Conservation (phyloP, 2,113 vertebrate genomes). For the Leucopsar rothschildi region DNA sequence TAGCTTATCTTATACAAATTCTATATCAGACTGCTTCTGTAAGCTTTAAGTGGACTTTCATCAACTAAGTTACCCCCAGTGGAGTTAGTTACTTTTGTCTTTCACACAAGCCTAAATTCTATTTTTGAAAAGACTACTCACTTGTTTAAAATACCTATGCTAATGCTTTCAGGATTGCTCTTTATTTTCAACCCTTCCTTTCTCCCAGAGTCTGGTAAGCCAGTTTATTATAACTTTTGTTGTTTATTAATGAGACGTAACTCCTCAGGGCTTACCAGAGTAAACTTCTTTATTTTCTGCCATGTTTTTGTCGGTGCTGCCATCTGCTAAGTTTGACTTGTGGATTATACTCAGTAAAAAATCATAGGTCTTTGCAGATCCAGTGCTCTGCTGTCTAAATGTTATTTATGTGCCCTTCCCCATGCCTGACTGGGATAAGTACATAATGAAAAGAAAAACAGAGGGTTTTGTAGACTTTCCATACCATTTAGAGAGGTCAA, state of each 20-base stretch:
- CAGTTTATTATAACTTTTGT: not conserved
- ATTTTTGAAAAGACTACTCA: not conserved
- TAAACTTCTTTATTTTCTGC: not conserved
- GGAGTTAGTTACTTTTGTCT: constrained; percentile 8
- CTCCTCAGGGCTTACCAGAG: not conserved
- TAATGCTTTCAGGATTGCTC: constrained; percentile 3
- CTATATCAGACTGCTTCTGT: not conserved
- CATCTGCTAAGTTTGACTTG: not conserved
- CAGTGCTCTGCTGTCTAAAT: not conserved
- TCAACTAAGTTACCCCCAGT: not conserved
- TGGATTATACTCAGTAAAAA: not conserved
- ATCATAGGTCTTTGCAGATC: not conserved
- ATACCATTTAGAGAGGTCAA: not conserved
- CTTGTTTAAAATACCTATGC: not conserved
- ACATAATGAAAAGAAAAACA: not conserved
- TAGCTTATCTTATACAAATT: constrained; percentile 27
- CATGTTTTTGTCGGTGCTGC: not conserved
- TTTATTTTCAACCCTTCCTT: not conserved
- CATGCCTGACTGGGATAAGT: not conserved
- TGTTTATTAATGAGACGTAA: not conserved
- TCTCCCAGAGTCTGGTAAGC: not conserved
- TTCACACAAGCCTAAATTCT: not conserved
- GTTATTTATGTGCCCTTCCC: not conserved
- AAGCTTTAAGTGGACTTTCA: not conserved
- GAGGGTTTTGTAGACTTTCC: not conserved